Percentiles rank a stretch among this genome's conserved stretches.
Evolutionary conservation across 2,797 vertebrate genomes (phyloP).

Genomic region (Pelochelys cantorii): DNA sequence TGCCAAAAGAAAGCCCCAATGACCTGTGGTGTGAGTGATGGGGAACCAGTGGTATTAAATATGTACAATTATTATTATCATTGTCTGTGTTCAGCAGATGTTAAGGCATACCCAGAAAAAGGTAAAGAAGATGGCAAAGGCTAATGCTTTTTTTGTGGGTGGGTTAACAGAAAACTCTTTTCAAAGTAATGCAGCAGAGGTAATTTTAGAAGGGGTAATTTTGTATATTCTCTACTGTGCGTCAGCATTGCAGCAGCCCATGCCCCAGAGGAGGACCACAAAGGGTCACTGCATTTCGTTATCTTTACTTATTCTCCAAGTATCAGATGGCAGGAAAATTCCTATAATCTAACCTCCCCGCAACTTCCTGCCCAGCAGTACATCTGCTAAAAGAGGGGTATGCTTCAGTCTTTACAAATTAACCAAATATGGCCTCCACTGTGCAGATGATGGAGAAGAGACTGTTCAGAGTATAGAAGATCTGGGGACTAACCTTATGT

Average conservation of each 20-base stretch:
- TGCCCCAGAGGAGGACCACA: not conserved
- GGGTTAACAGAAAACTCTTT: slow-evolving; percentile 34
- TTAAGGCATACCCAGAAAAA: slow-evolving; percentile 33
- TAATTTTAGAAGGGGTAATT: slow-evolving; percentile 29
- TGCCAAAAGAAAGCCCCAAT: slow-evolving; percentile 45
- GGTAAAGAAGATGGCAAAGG: not conserved
- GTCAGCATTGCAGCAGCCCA: not conserved
- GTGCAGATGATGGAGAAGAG: not conserved
- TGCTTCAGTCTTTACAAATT: not conserved
- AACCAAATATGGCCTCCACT: not conserved
- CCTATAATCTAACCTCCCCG: not conserved
- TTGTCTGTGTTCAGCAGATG: slow-evolving; percentile 54
- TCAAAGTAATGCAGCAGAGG: slow-evolving; percentile 23
- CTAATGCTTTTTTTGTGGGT: slow-evolving; percentile 33
- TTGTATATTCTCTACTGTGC: not conserved
- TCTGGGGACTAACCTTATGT: not conserved
- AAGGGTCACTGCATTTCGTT: not conserved
- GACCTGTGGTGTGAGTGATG: slow-evolving; percentile 3
- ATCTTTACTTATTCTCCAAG: slow-evolving; percentile 19
- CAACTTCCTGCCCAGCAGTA: not conserved
- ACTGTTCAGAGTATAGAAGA: not conserved
- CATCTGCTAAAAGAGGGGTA: not conserved
- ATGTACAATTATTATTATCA: slow-evolving; percentile 21
- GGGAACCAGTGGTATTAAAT: slow-evolving; percentile 21
- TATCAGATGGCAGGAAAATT: slow-evolving; percentile 23